A percentile compares a stretch with the other conserved stretches of the same genome.
phyloP scores from a whole-genome alignment of 2,113 vertebrate genomes.

The Prunella fulvescens region DNA sequence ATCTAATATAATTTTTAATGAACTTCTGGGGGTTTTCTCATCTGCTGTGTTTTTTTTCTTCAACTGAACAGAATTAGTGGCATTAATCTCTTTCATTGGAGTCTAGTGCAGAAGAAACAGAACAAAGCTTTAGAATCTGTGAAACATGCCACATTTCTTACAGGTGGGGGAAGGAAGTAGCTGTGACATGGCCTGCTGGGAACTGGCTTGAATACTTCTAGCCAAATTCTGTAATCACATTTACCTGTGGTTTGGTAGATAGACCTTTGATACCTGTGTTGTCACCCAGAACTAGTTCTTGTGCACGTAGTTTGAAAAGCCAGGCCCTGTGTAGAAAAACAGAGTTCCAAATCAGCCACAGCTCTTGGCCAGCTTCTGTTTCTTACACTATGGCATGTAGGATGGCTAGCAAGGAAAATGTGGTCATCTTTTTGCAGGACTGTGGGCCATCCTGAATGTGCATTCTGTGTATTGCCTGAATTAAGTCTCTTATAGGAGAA shows the following conservation, averaged over 20 bases:
- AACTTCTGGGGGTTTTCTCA: background rate
- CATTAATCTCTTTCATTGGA: background rate
- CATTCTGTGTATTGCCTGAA: background rate
- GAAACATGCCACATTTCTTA: background rate
- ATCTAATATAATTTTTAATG: background rate
- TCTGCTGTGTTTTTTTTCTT: background rate
- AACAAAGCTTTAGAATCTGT: background rate
- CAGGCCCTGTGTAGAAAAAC: background rate
- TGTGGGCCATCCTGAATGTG: background rate
- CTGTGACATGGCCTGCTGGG: background rate
- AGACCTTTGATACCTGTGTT: fast-evolving
- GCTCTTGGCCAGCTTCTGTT: background rate
- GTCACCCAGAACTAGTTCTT: background rate
- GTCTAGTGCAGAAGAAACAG: background rate
- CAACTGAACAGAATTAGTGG: background rate
- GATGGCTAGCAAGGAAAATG: background rate
- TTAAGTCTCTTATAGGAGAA: background rate
- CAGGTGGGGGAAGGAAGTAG: background rate
- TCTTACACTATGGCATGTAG: background rate
- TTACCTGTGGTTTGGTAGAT: background rate
- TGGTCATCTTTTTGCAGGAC: background rate
- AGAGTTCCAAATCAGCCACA: background rate
- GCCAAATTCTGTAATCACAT: background rate
- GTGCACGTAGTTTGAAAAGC: background rate
- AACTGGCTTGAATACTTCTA: background rate